A percentile compares a stretch with the other conserved stretches of the same genome.
These are phyloP conservation scores for Ctenodactylus gundi DNA, from an alignment of 2,113 vertebrate genomes.

Conservation along the genomic window DNA sequence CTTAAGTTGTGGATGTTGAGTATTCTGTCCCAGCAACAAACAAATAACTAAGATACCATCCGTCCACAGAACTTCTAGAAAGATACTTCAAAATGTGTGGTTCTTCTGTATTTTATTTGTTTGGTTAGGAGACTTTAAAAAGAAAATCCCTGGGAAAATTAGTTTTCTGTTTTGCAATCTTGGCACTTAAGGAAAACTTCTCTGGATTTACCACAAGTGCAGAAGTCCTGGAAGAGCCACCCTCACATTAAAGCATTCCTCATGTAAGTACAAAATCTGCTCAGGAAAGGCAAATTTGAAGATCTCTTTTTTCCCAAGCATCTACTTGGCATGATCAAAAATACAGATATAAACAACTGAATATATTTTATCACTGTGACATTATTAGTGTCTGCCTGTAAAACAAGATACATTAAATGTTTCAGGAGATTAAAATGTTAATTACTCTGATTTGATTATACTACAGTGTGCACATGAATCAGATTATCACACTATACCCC, in stretches of 20 bases:
- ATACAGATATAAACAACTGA: not conserved
- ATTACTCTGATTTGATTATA: not conserved
- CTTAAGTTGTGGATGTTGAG: too few relatives aligned
- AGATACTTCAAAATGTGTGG: not conserved
- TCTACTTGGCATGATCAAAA: not conserved
- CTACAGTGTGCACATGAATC: not conserved
- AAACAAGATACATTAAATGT: not conserved
- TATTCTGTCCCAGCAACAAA: too few relatives aligned
- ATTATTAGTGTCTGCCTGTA: not conserved
- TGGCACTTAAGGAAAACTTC: not conserved
- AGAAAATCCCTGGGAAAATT: not conserved
- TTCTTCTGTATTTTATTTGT: not conserved
- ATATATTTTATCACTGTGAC: not conserved
- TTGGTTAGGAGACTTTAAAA: not conserved
- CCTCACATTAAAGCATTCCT: not conserved
- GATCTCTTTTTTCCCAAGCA: not conserved
- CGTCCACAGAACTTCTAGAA: not conserved
- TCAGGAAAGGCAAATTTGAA: not conserved
- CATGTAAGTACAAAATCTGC: not conserved
- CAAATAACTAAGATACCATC: not conserved
- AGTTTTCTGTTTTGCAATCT: not conserved
- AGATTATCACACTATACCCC: not conserved
- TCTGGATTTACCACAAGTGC: not conserved
- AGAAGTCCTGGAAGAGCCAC: not conserved
- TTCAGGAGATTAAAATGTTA: not conserved